These are phyloP conservation scores for Cyclopterus lumpus DNA, from an alignment of 2,797 vertebrate genomes.

Conservation along the genomic window DNA sequence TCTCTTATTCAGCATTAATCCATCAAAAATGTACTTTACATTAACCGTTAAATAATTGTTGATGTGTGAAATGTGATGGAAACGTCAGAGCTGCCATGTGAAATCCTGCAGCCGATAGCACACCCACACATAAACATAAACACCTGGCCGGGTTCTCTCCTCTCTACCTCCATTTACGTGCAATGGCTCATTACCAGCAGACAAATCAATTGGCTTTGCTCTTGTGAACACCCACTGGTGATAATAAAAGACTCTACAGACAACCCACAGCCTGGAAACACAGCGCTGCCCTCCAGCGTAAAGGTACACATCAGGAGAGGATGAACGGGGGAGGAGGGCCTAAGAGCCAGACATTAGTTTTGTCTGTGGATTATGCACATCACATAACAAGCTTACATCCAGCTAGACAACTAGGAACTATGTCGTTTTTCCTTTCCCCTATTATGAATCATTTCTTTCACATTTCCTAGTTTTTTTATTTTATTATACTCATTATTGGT, in stretches of 20 bases:
- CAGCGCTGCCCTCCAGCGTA: conserved; percentile 61
- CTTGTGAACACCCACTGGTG: conserved; percentile 81
- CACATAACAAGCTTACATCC: conserved; percentile 32
- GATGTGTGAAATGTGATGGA: conserved; percentile 35
- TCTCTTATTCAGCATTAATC: conserved; percentile 13
- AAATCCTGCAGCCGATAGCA: conserved; percentile 57
- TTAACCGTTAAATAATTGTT: conserved; percentile 35
- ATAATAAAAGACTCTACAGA: conserved; percentile 82
- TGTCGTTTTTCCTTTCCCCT: background rate
- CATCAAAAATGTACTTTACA: conserved; percentile 23
- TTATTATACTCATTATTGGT: background rate
- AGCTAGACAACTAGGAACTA: conserved; percentile 13
- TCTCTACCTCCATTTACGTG: conserved; percentile 72
- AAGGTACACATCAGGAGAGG: conserved; percentile 51
- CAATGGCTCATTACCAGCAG: conserved; percentile 83
- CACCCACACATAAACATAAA: conserved; percentile 67
- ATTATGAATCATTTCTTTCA: conserved; percentile 8
- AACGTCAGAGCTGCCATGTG: conserved; percentile 53
- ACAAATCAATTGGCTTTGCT: conserved; percentile 84
- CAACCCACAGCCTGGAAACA: conserved; percentile 66
- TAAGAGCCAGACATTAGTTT: conserved; percentile 58
- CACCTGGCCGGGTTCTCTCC: conserved; percentile 68
- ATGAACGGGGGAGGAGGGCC: conserved; percentile 60
- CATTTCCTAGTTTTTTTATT: background rate
- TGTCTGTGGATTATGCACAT: conserved; percentile 54